Conservation (phyloP, 2,888 invertebrate species). For the Andrena bucephala region DNA sequence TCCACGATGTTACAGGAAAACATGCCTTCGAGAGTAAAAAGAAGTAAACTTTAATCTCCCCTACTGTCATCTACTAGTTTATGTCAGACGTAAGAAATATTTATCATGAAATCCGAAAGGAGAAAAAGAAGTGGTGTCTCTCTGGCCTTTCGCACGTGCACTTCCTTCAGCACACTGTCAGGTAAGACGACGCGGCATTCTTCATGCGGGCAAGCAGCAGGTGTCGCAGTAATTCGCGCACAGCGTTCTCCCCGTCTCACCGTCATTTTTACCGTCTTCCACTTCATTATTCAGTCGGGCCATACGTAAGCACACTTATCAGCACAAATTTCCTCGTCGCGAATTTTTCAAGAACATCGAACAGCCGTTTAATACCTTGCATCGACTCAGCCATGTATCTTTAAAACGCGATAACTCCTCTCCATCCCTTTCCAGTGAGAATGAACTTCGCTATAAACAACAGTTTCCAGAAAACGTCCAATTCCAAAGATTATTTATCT, state of each 20-base stretch:
- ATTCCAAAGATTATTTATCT: background rate
- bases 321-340: background rate
- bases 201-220: conserved; percentile 49
- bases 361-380: background rate
- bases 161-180: conserved; percentile 10
- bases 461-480: background rate
- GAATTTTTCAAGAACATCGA: conserved; percentile 1
- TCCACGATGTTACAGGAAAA: background rate
- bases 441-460: background rate
- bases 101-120: background rate
- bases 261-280: conserved; percentile 23
- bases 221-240: conserved; percentile 40
- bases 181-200: conserved; percentile 6
- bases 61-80: too few species aligned
- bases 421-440: background rate
- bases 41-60: background rate
- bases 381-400: background rate
- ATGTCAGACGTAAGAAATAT: too few species aligned
- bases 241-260: conserved; percentile 27
- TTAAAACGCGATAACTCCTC: background rate
- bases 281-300: conserved; percentile 31
- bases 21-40: background rate
- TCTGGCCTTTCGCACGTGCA: conserved; percentile 3
- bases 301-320: conserved; percentile 13
- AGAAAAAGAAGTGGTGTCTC: background rate